Percentiles rank a stretch among this genome's conserved stretches.
These are phyloP conservation scores for Synodontis membranacea DNA, from an alignment of 2,113 vertebrate genomes.

Conservation along the genomic window DNA sequence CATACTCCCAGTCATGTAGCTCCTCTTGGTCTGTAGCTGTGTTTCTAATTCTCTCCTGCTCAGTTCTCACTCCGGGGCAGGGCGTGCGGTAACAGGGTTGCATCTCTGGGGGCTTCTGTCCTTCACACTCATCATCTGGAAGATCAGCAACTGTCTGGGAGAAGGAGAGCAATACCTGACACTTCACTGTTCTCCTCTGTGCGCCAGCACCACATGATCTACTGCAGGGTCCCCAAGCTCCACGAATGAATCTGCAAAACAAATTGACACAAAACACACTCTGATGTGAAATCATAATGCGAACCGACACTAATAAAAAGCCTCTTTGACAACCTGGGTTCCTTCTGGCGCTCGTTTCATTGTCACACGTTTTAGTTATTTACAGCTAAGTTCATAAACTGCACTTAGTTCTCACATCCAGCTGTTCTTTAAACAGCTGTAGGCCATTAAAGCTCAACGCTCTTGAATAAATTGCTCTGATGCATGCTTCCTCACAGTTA, in stretches of 20 bases:
- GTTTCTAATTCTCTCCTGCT: slow-evolving; percentile 52
- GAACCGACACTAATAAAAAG: not conserved
- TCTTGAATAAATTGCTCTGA: slow-evolving; percentile 62
- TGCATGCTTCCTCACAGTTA: slow-evolving; percentile 59
- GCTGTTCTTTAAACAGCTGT: slow-evolving; percentile 63
- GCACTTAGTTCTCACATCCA: slow-evolving; percentile 59
- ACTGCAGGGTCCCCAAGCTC: slow-evolving; percentile 88
- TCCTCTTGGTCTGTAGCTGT: slow-evolving; percentile 74
- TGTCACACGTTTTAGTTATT: slow-evolving; percentile 57
- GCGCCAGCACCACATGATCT: slow-evolving; percentile 86
- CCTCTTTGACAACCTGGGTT: slow-evolving; percentile 17
- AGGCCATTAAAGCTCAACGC: slow-evolving; percentile 55
- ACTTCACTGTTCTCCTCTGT: slow-evolving; percentile 82
- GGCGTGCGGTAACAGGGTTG: slow-evolving; percentile 84
- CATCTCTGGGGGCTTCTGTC: slow-evolving; percentile 78
- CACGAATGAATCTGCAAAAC: slow-evolving; percentile 83
- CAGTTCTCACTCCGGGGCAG: slow-evolving; percentile 70
- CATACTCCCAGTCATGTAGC: slow-evolving; percentile 92
- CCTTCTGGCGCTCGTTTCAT: slow-evolving; percentile 40
- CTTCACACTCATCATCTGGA: slow-evolving; percentile 89
- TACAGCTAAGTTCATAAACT: slow-evolving; percentile 62
- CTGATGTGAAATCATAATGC: not conserved
- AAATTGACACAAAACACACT: slow-evolving; percentile 35
- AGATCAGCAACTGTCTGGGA: slow-evolving; percentile 91
- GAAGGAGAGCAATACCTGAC: slow-evolving; percentile 93